Conservation (phyloP, 92 coral and sea anemone genomes). For the Galaxea fascicularis region DNA sequence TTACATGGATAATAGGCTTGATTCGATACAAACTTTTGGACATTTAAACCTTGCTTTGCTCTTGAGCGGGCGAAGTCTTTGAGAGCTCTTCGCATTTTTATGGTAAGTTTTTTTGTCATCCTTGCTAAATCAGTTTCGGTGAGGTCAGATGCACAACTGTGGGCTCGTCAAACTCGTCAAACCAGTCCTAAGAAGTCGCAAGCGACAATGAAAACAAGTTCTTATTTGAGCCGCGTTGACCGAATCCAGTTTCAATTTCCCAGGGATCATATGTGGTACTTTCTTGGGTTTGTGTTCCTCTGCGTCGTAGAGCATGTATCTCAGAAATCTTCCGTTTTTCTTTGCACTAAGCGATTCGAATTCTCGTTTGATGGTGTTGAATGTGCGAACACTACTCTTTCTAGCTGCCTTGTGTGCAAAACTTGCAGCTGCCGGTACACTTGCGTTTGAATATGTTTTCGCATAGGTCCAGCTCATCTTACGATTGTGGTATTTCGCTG, state of each 20-base stretch:
- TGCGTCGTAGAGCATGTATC: neutral
- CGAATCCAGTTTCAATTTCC: too few species aligned
- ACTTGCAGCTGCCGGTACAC: too few species aligned
- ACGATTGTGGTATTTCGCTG: neutral
- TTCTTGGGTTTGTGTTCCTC: neutral
- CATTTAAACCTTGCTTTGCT: slow-evolving; percentile 1
- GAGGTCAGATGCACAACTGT: neutral
- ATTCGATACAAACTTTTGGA: neutral
- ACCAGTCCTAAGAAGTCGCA: slow-evolving; percentile 16
- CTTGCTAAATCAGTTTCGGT: neutral
- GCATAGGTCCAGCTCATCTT: neutral
- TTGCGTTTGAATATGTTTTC: too few species aligned
- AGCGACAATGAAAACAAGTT: slow-evolving; percentile 7
- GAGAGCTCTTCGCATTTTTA: neutral
- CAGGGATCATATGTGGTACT: neutral
- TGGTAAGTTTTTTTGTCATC: slow-evolving; percentile 15
- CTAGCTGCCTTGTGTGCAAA: too few species aligned
- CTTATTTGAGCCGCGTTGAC: neutral
- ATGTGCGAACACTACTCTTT: neutral
- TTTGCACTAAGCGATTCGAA: neutral
- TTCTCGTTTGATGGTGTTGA: neutral
- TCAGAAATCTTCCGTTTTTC: neutral
- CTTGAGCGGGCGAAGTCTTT: neutral
- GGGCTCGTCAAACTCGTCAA: slow-evolving; percentile 37
- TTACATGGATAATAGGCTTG: slow-evolving; percentile 5